phyloP scores from a whole-genome alignment of 2,797 vertebrate species.

The Momotus momota region DNA sequence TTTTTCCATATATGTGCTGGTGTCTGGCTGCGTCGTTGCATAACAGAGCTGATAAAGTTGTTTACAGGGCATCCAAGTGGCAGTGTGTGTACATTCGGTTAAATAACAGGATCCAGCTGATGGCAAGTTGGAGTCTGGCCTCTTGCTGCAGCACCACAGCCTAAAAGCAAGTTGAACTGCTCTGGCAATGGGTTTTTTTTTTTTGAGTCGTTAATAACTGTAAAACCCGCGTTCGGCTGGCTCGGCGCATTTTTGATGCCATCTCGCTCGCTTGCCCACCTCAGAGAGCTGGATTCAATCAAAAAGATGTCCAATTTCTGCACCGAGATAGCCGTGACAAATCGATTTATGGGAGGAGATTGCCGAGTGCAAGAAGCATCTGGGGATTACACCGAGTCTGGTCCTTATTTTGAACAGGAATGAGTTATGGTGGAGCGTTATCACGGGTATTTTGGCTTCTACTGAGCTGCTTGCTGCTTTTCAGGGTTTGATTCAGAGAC shows the following conservation, averaged over 20 bases:
- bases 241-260: not conserved
- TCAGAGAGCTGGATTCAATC: constrained; percentile 36
- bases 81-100: not conserved
- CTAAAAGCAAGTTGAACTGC: not conserved
- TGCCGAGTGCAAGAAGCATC: constrained; percentile 14
- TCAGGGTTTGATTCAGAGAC: constrained; percentile 17
- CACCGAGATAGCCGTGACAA: constrained; percentile 22
- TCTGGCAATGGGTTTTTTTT: not conserved
- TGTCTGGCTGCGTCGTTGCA: not conserved
- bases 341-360: constrained; percentile 48
- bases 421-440: constrained; percentile 30
- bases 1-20: not conserved
- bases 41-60: not conserved
- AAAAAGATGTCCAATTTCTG: constrained; percentile 45
- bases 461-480: constrained; percentile 31
- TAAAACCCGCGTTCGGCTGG: not conserved
- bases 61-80: constrained; percentile 4
- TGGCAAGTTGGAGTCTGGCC: not conserved
- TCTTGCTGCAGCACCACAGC: not conserved
- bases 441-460: constrained; percentile 30
- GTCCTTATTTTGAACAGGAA: constrained; percentile 31
- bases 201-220: not conserved
- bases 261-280: not conserved
- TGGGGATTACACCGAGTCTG: not conserved
- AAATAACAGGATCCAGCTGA: not conserved